Evolutionary conservation across 2,888 invertebrate genomes (phyloP).

Genomic region (Busseola fusca): DNA sequence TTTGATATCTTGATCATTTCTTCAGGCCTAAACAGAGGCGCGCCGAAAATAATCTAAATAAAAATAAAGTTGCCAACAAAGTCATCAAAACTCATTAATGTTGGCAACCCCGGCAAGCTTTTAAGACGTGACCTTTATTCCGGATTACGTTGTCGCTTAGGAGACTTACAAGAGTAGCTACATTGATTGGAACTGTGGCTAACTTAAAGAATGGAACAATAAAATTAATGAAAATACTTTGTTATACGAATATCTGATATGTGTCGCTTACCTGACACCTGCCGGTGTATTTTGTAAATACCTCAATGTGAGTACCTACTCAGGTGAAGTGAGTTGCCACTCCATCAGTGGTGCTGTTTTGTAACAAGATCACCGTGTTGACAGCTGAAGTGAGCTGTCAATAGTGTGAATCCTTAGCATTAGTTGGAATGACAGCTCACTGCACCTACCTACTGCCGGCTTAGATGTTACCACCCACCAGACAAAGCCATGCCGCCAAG

Average conservation of each 20-base stretch:
- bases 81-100: conserved; percentile 55
- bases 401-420: too few species aligned
- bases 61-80: conserved; percentile 50
- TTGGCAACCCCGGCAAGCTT: conserved; percentile 25
- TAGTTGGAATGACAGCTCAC: too few species aligned
- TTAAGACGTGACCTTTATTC: conserved; percentile 52
- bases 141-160: conserved; percentile 44
- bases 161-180: conserved; percentile 22
- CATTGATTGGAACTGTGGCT: conserved; percentile 17
- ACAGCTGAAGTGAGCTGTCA: too few species aligned
- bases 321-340: background rate
- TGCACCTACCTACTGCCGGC: too few species aligned
- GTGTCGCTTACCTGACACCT: conserved; percentile 5
- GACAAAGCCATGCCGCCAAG: too few species aligned
- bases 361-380: too few species aligned
- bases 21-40: conserved; percentile 15
- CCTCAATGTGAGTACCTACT: background rate
- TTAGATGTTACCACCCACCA: too few species aligned
- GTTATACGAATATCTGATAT: background rate
- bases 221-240: background rate
- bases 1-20: conserved; percentile 51
- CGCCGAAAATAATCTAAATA: conserved; percentile 49
- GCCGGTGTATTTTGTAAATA: background rate
- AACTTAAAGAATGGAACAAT: background rate
- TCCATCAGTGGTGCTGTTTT: background rate